Evolutionary conservation across 2,888 invertebrate genomes (phyloP).

Genomic region (Lysandra bellargus): DNA sequence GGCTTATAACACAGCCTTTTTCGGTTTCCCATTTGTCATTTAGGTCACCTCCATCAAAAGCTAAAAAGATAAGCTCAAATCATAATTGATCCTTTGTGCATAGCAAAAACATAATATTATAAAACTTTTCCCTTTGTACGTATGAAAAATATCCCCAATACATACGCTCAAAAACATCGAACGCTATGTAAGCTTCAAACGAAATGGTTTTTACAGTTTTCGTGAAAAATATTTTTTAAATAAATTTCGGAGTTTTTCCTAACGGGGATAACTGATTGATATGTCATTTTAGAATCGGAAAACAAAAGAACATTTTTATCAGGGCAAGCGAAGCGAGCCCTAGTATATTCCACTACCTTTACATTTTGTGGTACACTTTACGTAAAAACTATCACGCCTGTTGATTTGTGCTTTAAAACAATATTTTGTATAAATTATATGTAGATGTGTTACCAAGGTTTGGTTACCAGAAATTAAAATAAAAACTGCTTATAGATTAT

Average conservation of each 20-base stretch:
- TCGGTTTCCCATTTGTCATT: too few species aligned
- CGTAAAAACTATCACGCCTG: too few species aligned
- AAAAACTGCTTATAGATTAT: too few species aligned
- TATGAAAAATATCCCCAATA: not conserved
- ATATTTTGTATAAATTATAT: too few species aligned
- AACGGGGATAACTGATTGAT: not conserved
- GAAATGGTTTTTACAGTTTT: constrained; percentile 17
- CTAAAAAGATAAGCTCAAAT: not conserved
- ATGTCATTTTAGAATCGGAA: not conserved
- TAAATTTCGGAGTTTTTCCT: not conserved
- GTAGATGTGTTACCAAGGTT: too few species aligned
- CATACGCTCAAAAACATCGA: not conserved
- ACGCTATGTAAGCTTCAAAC: constrained; percentile 14
- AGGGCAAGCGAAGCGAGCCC: too few species aligned
- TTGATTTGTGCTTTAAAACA: too few species aligned
- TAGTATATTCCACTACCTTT: too few species aligned
- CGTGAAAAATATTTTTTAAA: not conserved
- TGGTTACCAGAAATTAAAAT: too few species aligned
- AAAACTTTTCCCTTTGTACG: not conserved
- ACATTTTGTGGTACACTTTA: too few species aligned
- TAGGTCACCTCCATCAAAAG: not conserved
- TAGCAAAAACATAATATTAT: not conserved
- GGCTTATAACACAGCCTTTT: too few species aligned
- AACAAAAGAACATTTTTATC: not conserved
- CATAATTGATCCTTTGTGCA: not conserved